Evolutionary conservation across 2,797 vertebrate species (phyloP).

Genomic region (Lagothrix lagotricha): DNA sequence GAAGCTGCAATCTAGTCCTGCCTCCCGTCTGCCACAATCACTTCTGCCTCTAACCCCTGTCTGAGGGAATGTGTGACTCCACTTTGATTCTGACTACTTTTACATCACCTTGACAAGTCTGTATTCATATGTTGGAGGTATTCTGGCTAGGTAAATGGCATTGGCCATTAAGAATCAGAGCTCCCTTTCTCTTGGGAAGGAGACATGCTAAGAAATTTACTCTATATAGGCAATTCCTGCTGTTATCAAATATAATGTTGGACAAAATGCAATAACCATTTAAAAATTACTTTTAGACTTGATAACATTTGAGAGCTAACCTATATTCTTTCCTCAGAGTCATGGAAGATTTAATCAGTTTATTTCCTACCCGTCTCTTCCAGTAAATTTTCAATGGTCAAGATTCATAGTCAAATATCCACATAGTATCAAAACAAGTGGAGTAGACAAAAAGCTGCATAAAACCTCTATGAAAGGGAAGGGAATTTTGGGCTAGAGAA

Average conservation of each 20-base stretch:
- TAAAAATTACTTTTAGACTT: not conserved
- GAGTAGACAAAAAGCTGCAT: not conserved
- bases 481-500: not conserved
- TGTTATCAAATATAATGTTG: not conserved
- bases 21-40: too few species aligned
- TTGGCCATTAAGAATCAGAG: not conserved
- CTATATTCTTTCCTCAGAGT: not conserved
- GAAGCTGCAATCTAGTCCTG: too few species aligned
- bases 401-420: not conserved
- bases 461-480: not conserved
- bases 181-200: not conserved
- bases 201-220: not conserved
- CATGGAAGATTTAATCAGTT: not conserved
- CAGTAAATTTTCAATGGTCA: not conserved
- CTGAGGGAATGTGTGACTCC: not conserved
- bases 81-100: not conserved
- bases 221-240: not conserved
- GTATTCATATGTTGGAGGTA: not conserved
- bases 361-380: not conserved
- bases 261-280: not conserved
- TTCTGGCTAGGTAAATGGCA: not conserved
- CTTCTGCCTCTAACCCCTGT: too few species aligned
- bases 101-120: not conserved
- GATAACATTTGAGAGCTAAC: not conserved
- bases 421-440: not conserved